A percentile compares a stretch with the other conserved stretches of the same genome.
Evolutionary conservation across 1,140 invertebrate genomes (phyloP).

Genomic region (Formica exsecta): DNA sequence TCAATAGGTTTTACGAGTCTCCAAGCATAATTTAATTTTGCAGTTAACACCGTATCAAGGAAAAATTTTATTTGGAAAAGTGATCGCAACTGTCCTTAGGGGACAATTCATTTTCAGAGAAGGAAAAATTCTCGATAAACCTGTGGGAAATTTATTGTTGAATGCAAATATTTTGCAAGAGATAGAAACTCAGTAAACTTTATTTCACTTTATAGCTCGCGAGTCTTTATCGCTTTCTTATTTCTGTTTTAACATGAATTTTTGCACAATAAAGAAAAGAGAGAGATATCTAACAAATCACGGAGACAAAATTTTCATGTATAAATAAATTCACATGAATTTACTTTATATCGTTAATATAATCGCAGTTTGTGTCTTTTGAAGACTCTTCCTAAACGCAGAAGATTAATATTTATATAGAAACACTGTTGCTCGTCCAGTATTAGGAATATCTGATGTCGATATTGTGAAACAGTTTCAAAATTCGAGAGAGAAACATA

Average conservation of each 20-base stretch:
- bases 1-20: background rate
- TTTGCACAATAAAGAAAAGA: background rate
- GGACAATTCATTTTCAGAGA: conserved; percentile 10
- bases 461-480: conserved; percentile 39
- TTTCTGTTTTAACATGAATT: background rate
- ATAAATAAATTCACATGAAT: background rate
- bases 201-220: background rate
- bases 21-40: conserved; percentile 7
- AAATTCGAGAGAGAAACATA: conserved; percentile 31
- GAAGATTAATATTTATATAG: background rate
- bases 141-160: background rate
- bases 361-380: background rate
- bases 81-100: background rate
- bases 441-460: background rate
- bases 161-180: conserved; percentile 15
- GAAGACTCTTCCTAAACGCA: background rate
- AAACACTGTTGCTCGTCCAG: background rate
- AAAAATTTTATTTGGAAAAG: conserved; percentile 26
- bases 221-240: background rate
- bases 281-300: background rate
- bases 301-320: background rate
- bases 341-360: background rate
- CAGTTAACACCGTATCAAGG: conserved; percentile 40
- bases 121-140: conserved; percentile 3
- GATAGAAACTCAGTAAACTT: background rate